Percentiles rank a stretch among this genome's conserved stretches.
phyloP scores from a whole-genome alignment of 2,797 vertebrate species.

The Huso huso region DNA sequence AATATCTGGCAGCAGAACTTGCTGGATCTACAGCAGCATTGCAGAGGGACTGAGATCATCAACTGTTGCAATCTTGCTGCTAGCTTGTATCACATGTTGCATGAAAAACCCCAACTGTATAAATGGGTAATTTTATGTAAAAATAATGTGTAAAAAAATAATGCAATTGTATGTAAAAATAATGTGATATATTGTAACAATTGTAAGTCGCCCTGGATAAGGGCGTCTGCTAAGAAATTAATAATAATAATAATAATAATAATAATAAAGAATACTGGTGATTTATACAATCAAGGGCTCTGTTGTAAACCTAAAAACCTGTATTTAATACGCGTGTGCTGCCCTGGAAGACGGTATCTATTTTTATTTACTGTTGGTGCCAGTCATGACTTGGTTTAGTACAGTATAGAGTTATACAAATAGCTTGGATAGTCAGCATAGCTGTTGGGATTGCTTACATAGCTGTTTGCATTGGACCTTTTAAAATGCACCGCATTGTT shows the following conservation, averaged over 20 bases:
- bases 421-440: slow-evolving; percentile 46
- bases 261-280: slow-evolving; percentile 18
- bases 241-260: too few species aligned
- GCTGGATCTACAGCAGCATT: slow-evolving; percentile 45
- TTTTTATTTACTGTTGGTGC: slow-evolving; percentile 27
- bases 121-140: too few species aligned
- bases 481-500: neutral
- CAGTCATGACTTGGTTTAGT: slow-evolving; percentile 27
- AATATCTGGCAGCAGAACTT: slow-evolving; percentile 51
- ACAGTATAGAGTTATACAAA: slow-evolving; percentile 19
- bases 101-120: too few species aligned
- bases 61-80: slow-evolving; percentile 35
- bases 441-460: slow-evolving; percentile 40
- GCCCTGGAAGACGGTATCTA: slow-evolving; percentile 18
- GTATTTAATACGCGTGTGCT: slow-evolving; percentile 14
- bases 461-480: slow-evolving; percentile 34
- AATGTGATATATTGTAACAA: too few species aligned
- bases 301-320: slow-evolving; percentile 7
- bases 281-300: neutral
- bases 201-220: too few species aligned
- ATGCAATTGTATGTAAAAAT: too few species aligned
- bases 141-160: too few species aligned
- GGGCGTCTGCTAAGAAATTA: too few species aligned
- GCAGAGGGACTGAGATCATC: slow-evolving; percentile 52
- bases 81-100: slow-evolving; percentile 13